phyloP scores from a whole-genome alignment of 2,113 vertebrate genomes.

The Sinocyclocheilus anophthalmus region DNA sequence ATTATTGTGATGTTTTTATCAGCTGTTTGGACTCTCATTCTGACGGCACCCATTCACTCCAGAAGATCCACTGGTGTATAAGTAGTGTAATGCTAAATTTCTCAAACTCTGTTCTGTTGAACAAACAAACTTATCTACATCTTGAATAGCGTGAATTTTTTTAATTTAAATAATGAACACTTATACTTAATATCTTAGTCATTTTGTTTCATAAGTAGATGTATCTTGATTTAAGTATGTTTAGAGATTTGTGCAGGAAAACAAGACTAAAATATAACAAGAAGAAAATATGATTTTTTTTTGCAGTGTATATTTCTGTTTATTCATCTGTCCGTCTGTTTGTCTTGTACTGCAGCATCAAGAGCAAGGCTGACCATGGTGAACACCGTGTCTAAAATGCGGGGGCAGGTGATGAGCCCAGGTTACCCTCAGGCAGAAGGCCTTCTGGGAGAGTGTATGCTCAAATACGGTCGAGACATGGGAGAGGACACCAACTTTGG shows the following conservation, averaged over 20 bases:
- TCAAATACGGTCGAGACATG: slow-evolving; percentile 88
- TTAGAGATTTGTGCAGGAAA: background rate
- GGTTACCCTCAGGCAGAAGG: slow-evolving; percentile 95
- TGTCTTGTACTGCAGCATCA: slow-evolving; percentile 70
- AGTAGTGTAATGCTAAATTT: too few relatives aligned
- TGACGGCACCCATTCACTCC: too few relatives aligned
- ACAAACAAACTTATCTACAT: too few relatives aligned
- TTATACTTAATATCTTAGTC: background rate
- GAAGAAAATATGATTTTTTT: too few relatives aligned
- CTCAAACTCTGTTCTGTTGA: too few relatives aligned
- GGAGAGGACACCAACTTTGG: slow-evolving; percentile 92
- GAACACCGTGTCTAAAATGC: slow-evolving; percentile 93
- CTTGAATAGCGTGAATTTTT: too few relatives aligned
- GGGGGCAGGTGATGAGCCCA: slow-evolving; percentile 89
- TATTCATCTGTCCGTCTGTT: background rate
- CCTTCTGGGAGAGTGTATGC: slow-evolving; percentile 92
- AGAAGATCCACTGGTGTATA: too few relatives aligned
- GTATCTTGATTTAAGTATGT: background rate
- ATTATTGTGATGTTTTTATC: too few relatives aligned
- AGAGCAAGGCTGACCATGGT: slow-evolving; percentile 95
- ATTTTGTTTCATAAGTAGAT: background rate
- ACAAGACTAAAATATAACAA: too few relatives aligned
- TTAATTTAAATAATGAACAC: too few relatives aligned
- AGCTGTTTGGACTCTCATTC: too few relatives aligned
- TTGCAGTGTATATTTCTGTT: too few relatives aligned